A percentile compares a stretch with the other conserved stretches of the same genome.
Evolutionary conservation across 1,140 invertebrate species (phyloP).

Genomic region (Lamellibrachia luymesi): DNA sequence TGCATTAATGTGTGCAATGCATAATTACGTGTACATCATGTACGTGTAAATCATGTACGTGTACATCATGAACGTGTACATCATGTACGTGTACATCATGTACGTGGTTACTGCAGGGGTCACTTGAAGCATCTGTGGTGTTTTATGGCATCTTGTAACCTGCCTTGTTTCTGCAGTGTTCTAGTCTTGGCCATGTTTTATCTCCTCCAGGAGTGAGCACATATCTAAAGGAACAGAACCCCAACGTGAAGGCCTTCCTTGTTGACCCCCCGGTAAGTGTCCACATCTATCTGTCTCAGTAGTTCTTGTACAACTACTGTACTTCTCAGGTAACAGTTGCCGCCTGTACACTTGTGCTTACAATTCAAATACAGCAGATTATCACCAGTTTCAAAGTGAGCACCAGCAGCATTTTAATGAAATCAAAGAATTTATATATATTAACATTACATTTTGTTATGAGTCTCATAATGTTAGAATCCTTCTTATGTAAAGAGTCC

Average conservation of each 20-base stretch:
- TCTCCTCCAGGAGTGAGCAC: conserved; percentile 43
- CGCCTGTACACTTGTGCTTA: not conserved
- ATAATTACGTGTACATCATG: not conserved
- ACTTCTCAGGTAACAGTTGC: not conserved
- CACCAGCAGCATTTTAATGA: not conserved
- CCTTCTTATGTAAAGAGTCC: not conserved
- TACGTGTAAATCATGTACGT: not conserved
- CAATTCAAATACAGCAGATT: not conserved
- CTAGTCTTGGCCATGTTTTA: not conserved
- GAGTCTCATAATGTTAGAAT: not conserved
- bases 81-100: too few relatives aligned
- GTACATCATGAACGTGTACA: not conserved
- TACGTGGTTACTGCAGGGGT: too few relatives aligned
- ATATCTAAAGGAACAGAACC: conserved; percentile 55
- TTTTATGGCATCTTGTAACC: not conserved
- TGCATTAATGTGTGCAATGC: not conserved
- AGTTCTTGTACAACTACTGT: conserved; percentile 5
- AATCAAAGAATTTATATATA: not conserved
- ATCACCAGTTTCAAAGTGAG: not conserved
- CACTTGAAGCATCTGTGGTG: not conserved
- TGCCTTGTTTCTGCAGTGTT: not conserved
- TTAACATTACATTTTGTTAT: too few relatives aligned
- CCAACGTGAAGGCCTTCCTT: conserved; percentile 47
- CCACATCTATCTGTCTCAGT: not conserved
- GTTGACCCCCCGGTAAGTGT: conserved; percentile 52